Base-by-base conservation (phyloP, 64 coral and sea anemone species). In the Montipora efflorescens region DNA sequence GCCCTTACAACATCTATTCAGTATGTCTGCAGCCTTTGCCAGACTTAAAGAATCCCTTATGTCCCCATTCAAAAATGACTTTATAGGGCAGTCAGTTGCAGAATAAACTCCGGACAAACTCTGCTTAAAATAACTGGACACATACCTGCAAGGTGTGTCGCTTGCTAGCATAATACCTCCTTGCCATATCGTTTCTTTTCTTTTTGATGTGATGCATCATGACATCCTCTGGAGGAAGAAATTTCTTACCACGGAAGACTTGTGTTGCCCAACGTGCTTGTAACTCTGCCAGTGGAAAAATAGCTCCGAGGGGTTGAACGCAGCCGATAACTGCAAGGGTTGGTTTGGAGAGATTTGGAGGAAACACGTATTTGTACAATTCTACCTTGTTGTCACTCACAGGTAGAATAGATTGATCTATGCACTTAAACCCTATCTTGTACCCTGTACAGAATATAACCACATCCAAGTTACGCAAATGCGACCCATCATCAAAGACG, bases 301-400 rank as follows among this genome's bases (percentile, higher is more conserved):
- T 87, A 5, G 98, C 92, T 11, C 98, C 98, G 8, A 78, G 16
- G 2, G 98, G 94, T 48, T 99, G 98, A 48, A 93, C 16, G 75
- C 91, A 91, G 7, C 98, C 98, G 57, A 99, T 51, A 4, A 99
- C 92, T 64, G 92, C 95, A 59, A 99, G 77, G 3, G 98, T 96
- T 50, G 95, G 92, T 74, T 92, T 94, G 10, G 72, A 22, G 3
- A 92, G 90, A 13, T 90, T 90, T 20, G 75, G 94, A 12, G 94
- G 94, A 50, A 98, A 98, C 53, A 98, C 64, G 94, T 96, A 98
- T 62, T 98, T 98, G 84, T 98, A 98, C 71, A 98, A 79, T n/a
- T 84, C 67, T 10, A 98, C 97, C 14, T 88, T 53, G 80, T 98
- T 98, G 10, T 90, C 59, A 48, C 73, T 19, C 20, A 96, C 88